Evolutionary conservation across 2,113 vertebrate species (phyloP).

Genomic region (Clarias magur): DNA sequence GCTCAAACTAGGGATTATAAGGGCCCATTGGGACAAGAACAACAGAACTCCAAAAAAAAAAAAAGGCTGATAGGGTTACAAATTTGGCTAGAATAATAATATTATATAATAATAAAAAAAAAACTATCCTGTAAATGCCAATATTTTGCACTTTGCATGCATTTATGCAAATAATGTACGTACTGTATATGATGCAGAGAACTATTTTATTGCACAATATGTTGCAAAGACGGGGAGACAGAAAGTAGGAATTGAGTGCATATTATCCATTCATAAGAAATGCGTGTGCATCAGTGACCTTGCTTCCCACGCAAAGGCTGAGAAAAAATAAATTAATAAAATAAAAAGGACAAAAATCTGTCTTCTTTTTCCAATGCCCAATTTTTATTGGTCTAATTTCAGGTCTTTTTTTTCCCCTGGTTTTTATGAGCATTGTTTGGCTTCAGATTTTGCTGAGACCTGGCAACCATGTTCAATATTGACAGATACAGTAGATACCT

Average conservation of each 20-base stretch:
- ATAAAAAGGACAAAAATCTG: neutral
- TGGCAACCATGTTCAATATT: neutral
- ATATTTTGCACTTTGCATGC: neutral
- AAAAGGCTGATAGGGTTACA: neutral
- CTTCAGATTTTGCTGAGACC: neutral
- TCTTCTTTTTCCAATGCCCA: neutral
- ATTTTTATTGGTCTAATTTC: neutral
- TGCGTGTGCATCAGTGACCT: neutral
- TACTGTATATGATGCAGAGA: too few relatives aligned
- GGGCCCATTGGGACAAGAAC: neutral
- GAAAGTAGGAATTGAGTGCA: neutral
- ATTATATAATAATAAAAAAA: neutral
- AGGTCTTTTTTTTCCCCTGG: neutral
- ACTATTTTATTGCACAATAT: neutral
- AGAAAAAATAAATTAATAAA: neutral
- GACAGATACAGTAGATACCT: neutral
- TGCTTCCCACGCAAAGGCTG: slow-evolving; percentile 1
- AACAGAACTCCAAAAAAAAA: neutral
- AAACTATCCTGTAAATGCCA: neutral
- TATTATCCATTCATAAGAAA: neutral
- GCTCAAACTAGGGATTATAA: neutral
- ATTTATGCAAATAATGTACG: neutral
- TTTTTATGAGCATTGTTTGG: neutral
- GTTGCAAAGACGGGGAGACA: neutral
- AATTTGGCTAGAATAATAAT: neutral